Percentiles rank a stretch among this genome's conserved stretches.
phyloP scores from a whole-genome alignment of 2,797 vertebrate species.

The Clarias laeviceps region DNA sequence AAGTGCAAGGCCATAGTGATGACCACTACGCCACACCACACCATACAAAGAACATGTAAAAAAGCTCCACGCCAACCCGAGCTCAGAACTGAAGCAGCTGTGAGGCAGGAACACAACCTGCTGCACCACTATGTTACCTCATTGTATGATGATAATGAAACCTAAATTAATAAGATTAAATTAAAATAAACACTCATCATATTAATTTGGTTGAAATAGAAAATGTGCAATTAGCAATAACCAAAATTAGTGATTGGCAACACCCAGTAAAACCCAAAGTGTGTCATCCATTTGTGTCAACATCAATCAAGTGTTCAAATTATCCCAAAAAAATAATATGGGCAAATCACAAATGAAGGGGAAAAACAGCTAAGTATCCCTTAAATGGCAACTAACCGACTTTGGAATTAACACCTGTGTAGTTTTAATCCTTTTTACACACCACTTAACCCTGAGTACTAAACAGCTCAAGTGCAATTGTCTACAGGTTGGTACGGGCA shows the following conservation, averaged over 20 bases:
- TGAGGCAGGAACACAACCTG: not conserved
- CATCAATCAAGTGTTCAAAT: not conserved
- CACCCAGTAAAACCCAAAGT: not conserved
- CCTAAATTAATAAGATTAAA: not conserved
- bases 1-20: too few relatives aligned
- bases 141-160: not conserved
- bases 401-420: not conserved
- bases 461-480: not conserved
- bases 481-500: not conserved
- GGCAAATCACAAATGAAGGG: too few relatives aligned
- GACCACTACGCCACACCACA: too few relatives aligned
- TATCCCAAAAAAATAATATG: too few relatives aligned
- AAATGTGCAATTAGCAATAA: not conserved
- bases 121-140: not conserved
- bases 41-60: not conserved
- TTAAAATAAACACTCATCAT: not conserved
- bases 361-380: not conserved
- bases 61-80: not conserved
- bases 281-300: not conserved
- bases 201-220: not conserved
- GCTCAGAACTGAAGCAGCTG: not conserved
- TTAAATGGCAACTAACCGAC: not conserved
- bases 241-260: too few relatives aligned
- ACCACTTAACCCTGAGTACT: not conserved
- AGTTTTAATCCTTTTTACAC: conserved; percentile 18